Conservation (phyloP, 2,113 vertebrate species). For the Xenotilapia leptura region DNA sequence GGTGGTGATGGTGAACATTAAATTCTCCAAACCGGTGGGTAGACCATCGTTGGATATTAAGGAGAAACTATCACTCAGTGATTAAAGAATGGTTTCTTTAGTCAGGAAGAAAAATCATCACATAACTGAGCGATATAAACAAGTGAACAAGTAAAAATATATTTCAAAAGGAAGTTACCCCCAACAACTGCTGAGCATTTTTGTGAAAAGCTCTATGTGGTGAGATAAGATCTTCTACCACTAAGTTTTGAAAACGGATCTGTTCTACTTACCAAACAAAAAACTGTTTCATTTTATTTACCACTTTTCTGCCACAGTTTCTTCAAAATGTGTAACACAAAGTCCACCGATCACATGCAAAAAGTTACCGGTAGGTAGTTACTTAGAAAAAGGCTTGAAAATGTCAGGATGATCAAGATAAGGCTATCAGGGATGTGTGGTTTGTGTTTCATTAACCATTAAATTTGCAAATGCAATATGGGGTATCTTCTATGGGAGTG, state of each 20-base stretch:
- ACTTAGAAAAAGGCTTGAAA: background rate
- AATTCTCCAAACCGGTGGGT: background rate
- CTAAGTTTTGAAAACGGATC: background rate
- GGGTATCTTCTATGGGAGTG: rapidly evolving
- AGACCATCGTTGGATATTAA: background rate
- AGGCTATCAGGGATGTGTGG: background rate
- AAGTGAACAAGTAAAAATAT: background rate
- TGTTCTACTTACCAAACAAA: background rate
- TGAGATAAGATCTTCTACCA: background rate
- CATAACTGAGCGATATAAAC: background rate
- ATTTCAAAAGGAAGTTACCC: background rate
- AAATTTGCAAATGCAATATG: background rate
- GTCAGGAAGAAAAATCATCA: background rate
- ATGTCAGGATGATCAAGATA: background rate
- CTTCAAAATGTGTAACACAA: background rate
- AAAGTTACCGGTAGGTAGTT: background rate
- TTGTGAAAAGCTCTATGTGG: background rate
- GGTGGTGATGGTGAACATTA: background rate
- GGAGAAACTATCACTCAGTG: background rate
- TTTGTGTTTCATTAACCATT: background rate
- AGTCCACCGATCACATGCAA: background rate
- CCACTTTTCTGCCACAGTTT: background rate
- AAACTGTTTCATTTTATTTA: background rate
- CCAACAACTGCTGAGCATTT: background rate
- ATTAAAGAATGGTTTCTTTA: background rate